Conservation (phyloP, 1,140 invertebrate genomes). For the Nymphalis io region DNA sequence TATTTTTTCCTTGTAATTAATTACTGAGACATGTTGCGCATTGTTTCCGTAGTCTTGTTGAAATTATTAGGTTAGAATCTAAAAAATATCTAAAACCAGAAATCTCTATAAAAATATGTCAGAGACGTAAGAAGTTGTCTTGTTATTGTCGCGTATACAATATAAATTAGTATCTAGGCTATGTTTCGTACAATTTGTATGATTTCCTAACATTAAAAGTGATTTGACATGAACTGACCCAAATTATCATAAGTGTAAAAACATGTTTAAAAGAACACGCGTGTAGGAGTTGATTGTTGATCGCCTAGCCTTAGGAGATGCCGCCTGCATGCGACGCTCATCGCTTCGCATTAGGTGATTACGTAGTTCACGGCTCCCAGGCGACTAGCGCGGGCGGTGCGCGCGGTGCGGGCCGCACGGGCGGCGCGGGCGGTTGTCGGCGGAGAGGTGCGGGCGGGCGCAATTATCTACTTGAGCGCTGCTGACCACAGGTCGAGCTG, state of each 20-base stretch:
- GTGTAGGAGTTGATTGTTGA: constrained; percentile 26
- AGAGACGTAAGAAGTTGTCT: too few species aligned
- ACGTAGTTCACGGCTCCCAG: constrained; percentile 9
- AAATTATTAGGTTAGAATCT: too few species aligned
- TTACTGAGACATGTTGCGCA: too few species aligned
- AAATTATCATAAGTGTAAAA: neutral
- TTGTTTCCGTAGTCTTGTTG: too few species aligned
- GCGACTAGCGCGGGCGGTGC: constrained; percentile 10
- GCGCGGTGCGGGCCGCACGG: constrained; percentile 23
- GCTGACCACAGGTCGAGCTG: constrained; percentile 15
- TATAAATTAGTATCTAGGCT: too few species aligned
- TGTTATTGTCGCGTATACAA: too few species aligned
- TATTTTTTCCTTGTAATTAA: too few species aligned
- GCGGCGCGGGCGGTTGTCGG: constrained; percentile 28
- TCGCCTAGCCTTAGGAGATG: constrained; percentile 8
- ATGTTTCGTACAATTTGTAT: too few species aligned
- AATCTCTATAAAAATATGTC: too few species aligned
- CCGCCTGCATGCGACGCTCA: constrained; percentile 8
- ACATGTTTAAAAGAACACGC: neutral
- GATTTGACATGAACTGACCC: neutral
- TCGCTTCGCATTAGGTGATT: constrained; percentile 20
- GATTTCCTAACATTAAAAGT: neutral
- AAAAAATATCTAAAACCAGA: too few species aligned
- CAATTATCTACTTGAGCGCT: constrained; percentile 42
- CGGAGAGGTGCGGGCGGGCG: constrained; percentile 29